phyloP scores from a whole-genome alignment of 2,888 invertebrate genomes.

The Ophioninae sp. region DNA sequence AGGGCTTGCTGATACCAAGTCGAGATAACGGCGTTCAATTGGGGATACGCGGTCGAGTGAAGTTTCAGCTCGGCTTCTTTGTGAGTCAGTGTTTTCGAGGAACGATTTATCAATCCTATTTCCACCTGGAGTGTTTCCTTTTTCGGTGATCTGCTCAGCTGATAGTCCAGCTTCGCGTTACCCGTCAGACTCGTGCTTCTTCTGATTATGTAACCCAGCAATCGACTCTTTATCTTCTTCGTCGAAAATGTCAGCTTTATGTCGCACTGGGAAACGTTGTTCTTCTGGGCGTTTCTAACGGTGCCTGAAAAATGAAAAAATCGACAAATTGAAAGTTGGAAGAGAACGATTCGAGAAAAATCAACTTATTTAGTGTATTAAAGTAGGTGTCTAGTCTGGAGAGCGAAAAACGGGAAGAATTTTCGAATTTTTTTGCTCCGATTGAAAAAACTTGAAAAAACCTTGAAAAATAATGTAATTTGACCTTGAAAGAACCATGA shows the following conservation, averaged over 20 bases:
- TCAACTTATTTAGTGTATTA: too few relatives aligned
- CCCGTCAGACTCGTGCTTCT: constrained; percentile 82
- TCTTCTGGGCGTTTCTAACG: constrained; percentile 85
- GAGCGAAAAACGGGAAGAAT: too few relatives aligned
- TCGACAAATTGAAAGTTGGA: too few relatives aligned
- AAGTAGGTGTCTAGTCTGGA: too few relatives aligned
- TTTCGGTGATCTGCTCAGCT: constrained; percentile 82
- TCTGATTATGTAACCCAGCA: constrained; percentile 88
- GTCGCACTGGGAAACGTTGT: constrained; percentile 89
- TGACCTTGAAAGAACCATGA: too few relatives aligned
- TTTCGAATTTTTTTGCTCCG: too few relatives aligned
- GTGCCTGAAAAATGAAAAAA: constrained; percentile 81
- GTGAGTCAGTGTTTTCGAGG: constrained; percentile 83
- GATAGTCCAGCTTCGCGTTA: constrained; percentile 86
- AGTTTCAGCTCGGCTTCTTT: constrained; percentile 86
- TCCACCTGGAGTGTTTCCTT: constrained; percentile 81
- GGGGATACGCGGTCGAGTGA: constrained; percentile 89
- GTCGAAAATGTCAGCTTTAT: constrained; percentile 90
- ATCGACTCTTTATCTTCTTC: constrained; percentile 87
- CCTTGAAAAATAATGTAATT: too few relatives aligned
- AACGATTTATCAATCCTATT: constrained; percentile 82
- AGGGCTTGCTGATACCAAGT: constrained; percentile 84
- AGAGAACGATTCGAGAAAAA: too few relatives aligned
- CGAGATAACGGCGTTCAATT: constrained; percentile 79
- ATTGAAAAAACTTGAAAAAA: too few relatives aligned